phyloP scores from a whole-genome alignment of 2,113 vertebrate species.

The Herpetotheres cachinnans region DNA sequence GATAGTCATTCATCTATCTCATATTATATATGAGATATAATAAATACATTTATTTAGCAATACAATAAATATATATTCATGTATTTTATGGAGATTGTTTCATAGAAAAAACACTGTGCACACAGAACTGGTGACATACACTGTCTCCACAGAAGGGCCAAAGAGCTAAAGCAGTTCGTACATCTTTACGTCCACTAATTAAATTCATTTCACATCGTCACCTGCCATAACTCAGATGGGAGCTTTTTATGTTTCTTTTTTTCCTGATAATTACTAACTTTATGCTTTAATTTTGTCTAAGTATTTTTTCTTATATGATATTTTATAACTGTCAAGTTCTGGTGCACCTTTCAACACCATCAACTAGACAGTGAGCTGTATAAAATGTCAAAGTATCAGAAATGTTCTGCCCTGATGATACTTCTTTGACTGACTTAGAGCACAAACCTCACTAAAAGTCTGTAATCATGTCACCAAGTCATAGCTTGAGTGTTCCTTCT shows the following conservation, averaged over 20 bases:
- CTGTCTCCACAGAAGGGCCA: not conserved
- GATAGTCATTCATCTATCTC: not conserved
- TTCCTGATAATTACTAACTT: not conserved
- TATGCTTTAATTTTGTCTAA: not conserved
- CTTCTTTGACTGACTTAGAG: not conserved
- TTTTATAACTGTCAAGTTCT: not conserved
- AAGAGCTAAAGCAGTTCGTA: not conserved
- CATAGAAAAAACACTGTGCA: not conserved
- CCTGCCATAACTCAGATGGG: not conserved
- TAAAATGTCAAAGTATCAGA: not conserved
- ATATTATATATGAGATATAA: no score
- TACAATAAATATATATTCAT: no score
- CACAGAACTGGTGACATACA: not conserved
- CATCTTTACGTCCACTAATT: not conserved
- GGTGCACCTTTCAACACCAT: not conserved
- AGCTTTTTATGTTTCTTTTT: not conserved
- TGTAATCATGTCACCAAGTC: not conserved
- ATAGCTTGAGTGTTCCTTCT: not conserved
- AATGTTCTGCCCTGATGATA: not conserved
- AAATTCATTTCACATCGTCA: not conserved
- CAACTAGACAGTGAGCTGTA: not conserved
- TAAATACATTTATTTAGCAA: no score
- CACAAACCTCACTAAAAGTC: not conserved
- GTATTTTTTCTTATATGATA: not conserved
- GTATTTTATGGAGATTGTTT: not conserved